Evolutionary conservation across 1,140 invertebrate genomes (phyloP).

Genomic region (Ridgeia piscesae): DNA sequence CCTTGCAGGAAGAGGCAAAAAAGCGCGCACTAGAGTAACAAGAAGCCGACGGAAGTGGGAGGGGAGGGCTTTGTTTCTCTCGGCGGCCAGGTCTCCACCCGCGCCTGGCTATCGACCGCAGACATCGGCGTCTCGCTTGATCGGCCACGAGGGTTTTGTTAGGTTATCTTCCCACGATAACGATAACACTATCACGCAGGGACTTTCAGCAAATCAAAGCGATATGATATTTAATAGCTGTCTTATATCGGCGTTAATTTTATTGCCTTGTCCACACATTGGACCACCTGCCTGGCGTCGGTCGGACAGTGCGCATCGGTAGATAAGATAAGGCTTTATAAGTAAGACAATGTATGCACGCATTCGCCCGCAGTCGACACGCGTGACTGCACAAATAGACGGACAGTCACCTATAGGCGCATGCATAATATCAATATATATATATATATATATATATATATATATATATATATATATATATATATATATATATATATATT

Average conservation of each 20-base stretch:
- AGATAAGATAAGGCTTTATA: neutral
- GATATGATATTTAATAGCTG: slow-evolving; percentile 1
- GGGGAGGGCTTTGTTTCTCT: neutral
- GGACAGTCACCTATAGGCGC: neutral
- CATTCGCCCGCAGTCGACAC: neutral
- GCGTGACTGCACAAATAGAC: neutral
- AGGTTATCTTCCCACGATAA: neutral
- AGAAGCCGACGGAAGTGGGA: neutral
- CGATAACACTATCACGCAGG: neutral
- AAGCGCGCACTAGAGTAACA: neutral
- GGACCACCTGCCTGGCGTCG: neutral
- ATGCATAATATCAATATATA: neutral
- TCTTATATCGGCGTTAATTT: neutral
- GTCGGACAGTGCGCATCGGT: neutral
- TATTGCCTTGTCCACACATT: neutral
- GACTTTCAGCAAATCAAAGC: neutral
- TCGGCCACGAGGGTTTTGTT: neutral
- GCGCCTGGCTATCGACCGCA: neutral
- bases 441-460: neutral
- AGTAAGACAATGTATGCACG: neutral
- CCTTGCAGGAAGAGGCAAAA: neutral
- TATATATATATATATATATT: no score
- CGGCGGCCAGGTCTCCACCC: neutral
- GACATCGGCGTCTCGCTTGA: neutral
- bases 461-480: no score